Conservation (phyloP, 1,140 invertebrate genomes). For the Meteorus sp. region DNA sequence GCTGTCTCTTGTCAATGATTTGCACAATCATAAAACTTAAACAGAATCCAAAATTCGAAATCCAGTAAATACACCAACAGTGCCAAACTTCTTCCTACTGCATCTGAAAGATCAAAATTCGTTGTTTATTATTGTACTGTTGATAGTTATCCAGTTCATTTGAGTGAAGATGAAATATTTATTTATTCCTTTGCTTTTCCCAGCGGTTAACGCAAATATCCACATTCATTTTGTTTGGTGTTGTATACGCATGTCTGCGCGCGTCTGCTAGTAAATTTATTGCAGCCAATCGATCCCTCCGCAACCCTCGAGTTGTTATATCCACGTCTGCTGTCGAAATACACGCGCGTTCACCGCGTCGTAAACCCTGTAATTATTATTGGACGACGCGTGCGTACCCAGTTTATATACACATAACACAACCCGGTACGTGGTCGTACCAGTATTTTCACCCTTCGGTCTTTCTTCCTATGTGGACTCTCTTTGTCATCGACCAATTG, state of each 20-base stretch:
- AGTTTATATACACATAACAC: no score
- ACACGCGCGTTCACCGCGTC: constrained; percentile 27
- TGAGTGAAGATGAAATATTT: no score
- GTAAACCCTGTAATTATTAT: constrained; percentile 33
- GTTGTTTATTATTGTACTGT: no score
- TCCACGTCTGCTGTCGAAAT: constrained; percentile 28
- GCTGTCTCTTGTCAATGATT: no score
- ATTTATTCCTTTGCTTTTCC: not conserved
- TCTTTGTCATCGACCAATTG: not conserved
- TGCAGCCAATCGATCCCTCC: constrained; percentile 29
- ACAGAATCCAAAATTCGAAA: no score
- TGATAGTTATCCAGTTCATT: no score
- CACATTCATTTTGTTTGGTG: no score
- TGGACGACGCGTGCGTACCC: constrained; percentile 22
- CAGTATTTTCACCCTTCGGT: constrained; percentile 16
- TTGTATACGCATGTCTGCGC: no score
- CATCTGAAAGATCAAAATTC: not conserved
- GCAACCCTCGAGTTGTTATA: constrained; percentile 34
- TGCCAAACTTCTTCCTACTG: not conserved
- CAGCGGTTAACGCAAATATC: not conserved
- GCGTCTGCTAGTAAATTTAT: constrained; percentile 32
- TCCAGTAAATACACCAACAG: no score
- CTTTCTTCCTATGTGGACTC: constrained; percentile 2
- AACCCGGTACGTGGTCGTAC: constrained; percentile 29
- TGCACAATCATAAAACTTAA: no score